Conservation (phyloP, 2,797 vertebrate species). For the Epinephelus awoara region DNA sequence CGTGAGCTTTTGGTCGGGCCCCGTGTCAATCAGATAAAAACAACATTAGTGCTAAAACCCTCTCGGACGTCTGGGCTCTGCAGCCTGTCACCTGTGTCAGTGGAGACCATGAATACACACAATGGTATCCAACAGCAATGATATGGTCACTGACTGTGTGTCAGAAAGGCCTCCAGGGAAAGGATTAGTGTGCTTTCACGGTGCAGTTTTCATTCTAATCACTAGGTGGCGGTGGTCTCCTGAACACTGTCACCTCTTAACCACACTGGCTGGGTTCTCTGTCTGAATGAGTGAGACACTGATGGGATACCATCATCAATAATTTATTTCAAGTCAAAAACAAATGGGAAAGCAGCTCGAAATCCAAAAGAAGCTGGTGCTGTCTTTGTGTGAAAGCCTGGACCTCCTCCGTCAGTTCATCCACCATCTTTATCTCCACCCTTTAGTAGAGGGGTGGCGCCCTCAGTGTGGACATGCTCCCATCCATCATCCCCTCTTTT, state of each 20-base stretch:
- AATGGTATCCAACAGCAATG: conserved; percentile 56
- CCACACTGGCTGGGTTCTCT: conserved; percentile 46
- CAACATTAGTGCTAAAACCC: conserved; percentile 57
- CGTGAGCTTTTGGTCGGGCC: conserved; percentile 45
- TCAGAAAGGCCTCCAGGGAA: conserved; percentile 79
- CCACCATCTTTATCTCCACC: conserved; percentile 23
- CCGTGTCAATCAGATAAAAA: conserved; percentile 38
- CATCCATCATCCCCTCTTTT: conserved; percentile 22
- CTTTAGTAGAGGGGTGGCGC: conserved; percentile 42
- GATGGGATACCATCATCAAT: conserved; percentile 75
- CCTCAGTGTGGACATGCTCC: conserved; percentile 67
- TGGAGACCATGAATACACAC: conserved; percentile 49
- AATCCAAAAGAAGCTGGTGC: conserved; percentile 68
- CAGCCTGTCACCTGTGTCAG: conserved; percentile 46
- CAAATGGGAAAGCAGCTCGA: conserved; percentile 61
- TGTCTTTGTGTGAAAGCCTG: conserved; percentile 49
- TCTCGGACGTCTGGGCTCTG: conserved; percentile 34
- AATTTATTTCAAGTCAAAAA: conserved; percentile 80
- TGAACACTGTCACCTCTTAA: conserved; percentile 26
- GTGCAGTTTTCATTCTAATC: conserved; percentile 63
- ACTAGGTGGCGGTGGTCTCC: conserved; percentile 67
- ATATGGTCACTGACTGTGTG: conserved; percentile 61
- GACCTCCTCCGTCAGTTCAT: conserved; percentile 51
- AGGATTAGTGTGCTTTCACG: conserved; percentile 72
- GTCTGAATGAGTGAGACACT: conserved; percentile 52